Conservation (phyloP, 2,888 invertebrate genomes). For the Noctua fimbriata region DNA sequence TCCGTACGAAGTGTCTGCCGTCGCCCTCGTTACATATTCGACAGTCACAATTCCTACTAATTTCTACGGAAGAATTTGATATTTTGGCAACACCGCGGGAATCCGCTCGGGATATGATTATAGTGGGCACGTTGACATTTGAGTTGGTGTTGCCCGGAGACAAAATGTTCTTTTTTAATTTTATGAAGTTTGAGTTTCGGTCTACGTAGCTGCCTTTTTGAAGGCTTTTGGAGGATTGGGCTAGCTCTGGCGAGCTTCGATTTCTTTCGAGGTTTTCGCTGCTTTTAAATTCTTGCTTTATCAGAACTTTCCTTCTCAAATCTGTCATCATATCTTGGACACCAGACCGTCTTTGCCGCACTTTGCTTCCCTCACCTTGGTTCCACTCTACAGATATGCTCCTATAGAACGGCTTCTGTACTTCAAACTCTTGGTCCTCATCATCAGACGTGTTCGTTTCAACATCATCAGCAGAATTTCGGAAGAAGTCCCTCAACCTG, state of each 20-base stretch:
- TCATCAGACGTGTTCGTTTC: conserved; percentile 62
- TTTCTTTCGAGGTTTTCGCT: conserved; percentile 73
- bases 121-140: conserved; percentile 68
- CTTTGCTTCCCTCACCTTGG: conserved; percentile 55
- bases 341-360: conserved; percentile 63
- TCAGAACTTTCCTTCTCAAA: conserved; percentile 79
- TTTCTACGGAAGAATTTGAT: conserved; percentile 80
- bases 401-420: conserved; percentile 71
- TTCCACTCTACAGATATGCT: conserved; percentile 73
- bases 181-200: conserved; percentile 48
- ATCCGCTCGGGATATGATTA: conserved; percentile 69
- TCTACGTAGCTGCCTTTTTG: conserved; percentile 39
- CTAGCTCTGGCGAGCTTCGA: conserved; percentile 61
- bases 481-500: conserved; percentile 72
- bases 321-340: conserved; percentile 73
- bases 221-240: conserved; percentile 19
- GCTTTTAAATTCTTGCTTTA: conserved; percentile 78
- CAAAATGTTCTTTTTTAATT: conserved; percentile 66
- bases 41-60: conserved; percentile 84
- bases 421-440: conserved; percentile 66
- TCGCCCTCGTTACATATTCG: conserved; percentile 82
- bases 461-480: conserved; percentile 70
- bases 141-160: conserved; percentile 47
- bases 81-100: conserved; percentile 76
- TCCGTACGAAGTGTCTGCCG: conserved; percentile 75